Evolutionary conservation across 1,140 invertebrate genomes (phyloP).

Genomic region (Sitophilus oryzae): DNA sequence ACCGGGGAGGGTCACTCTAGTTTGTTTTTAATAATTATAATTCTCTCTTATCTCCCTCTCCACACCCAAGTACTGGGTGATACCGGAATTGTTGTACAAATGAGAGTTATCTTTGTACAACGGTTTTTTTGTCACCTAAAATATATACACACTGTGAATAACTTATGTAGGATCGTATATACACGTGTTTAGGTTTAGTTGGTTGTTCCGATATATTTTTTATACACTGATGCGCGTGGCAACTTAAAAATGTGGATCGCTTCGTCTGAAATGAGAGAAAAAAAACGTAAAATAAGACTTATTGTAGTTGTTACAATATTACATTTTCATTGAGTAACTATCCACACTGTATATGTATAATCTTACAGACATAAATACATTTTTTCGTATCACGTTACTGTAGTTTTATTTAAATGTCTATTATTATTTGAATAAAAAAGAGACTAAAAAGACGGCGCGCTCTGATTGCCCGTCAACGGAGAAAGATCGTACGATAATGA

Average conservation of each 20-base stretch:
- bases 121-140: no score
- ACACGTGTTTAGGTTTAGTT: conserved; percentile 5
- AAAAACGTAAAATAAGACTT: conserved; percentile 4
- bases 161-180: neutral
- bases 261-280: no score
- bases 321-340: conserved; percentile 6
- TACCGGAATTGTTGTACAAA: no score
- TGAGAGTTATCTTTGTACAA: no score
- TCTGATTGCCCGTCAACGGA: no score
- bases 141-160: conserved; percentile 1
- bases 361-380: conserved; percentile 1
- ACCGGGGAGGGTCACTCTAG: neutral
- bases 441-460: no score
- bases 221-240: conserved; percentile 6
- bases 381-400: neutral
- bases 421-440: no score
- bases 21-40: neutral
- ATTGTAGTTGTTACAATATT: conserved; percentile 4
- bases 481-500: no score
- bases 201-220: conserved; percentile 8
- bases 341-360: conserved; percentile 5
- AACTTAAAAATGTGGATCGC: conserved; percentile 5
- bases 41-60: no score
- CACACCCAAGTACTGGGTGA: no score
- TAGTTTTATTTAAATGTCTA: no score